phyloP scores from a whole-genome alignment of 2,797 vertebrate species.

The Pantherophis vulpinus region DNA sequence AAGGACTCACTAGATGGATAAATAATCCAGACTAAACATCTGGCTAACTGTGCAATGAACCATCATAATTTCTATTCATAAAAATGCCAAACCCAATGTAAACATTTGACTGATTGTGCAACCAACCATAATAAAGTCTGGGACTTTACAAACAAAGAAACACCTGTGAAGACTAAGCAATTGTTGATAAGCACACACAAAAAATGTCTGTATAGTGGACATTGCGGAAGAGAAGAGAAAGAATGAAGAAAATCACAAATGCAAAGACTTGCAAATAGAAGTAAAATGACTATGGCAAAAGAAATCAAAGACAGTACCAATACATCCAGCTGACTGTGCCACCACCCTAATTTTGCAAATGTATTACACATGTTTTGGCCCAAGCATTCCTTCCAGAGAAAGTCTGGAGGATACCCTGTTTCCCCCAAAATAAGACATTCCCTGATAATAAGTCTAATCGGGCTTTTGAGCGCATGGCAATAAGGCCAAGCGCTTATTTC shows the following conservation, averaged over 20 bases:
- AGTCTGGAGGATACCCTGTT: neutral
- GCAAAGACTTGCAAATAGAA: neutral
- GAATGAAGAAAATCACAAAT: neutral
- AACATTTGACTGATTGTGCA: neutral
- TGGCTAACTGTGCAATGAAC: neutral
- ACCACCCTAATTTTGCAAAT: neutral
- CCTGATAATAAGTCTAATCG: too few species aligned
- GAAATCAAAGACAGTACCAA: neutral
- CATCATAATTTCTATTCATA: neutral
- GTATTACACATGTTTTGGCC: neutral
- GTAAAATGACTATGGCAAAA: neutral
- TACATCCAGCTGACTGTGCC: neutral
- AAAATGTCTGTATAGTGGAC: neutral
- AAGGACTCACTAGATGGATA: neutral
- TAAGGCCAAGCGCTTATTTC: too few species aligned
- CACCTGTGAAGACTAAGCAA: neutral
- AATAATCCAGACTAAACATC: neutral
- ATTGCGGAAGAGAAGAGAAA: neutral
- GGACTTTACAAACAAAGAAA: neutral
- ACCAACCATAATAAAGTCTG: neutral
- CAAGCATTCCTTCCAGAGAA: neutral
- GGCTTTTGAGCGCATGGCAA: too few species aligned
- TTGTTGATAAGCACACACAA: neutral
- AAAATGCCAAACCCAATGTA: neutral
- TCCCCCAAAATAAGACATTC: too few species aligned